Evolutionary conservation across 1,140 invertebrate species (phyloP).

Genomic region (Atta cephalotes): DNA sequence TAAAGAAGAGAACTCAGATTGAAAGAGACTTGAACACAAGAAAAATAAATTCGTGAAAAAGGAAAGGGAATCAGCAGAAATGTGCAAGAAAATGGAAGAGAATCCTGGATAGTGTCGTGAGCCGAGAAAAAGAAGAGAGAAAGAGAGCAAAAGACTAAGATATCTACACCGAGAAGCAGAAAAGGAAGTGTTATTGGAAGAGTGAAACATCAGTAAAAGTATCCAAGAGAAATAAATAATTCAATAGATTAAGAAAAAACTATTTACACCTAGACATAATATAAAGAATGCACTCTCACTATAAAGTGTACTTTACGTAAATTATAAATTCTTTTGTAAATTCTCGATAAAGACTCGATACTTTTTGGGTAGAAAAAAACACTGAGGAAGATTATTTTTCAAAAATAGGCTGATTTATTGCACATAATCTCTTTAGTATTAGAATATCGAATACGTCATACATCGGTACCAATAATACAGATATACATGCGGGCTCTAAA

Average conservation of each 20-base stretch:
- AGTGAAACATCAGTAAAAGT: constrained; percentile 30
- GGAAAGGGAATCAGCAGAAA: constrained; percentile 15
- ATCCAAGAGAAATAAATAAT: constrained; percentile 33
- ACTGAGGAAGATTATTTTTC: background rate
- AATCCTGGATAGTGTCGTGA: background rate
- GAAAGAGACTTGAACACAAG: constrained; percentile 30
- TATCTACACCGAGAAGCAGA: background rate
- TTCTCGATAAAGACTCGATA: background rate
- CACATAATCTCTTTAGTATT: background rate
- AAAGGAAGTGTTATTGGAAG: constrained; percentile 10
- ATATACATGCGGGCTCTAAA: background rate
- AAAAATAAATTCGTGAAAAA: constrained; percentile 31
- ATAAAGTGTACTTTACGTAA: background rate
- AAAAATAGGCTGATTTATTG: background rate
- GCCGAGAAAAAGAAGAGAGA: background rate
- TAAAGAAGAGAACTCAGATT: constrained; percentile 18
- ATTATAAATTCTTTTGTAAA: background rate
- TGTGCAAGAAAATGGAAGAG: constrained; percentile 35
- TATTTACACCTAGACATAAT: constrained; percentile 9
- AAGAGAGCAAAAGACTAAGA: background rate
- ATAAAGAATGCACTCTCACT: background rate
- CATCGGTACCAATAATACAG: background rate
- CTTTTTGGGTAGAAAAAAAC: background rate
- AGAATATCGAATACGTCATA: background rate
- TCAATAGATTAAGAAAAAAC: constrained; percentile 22